Conservation (phyloP, 2,113 vertebrate species). For the Nannobrachium achirus region DNA sequence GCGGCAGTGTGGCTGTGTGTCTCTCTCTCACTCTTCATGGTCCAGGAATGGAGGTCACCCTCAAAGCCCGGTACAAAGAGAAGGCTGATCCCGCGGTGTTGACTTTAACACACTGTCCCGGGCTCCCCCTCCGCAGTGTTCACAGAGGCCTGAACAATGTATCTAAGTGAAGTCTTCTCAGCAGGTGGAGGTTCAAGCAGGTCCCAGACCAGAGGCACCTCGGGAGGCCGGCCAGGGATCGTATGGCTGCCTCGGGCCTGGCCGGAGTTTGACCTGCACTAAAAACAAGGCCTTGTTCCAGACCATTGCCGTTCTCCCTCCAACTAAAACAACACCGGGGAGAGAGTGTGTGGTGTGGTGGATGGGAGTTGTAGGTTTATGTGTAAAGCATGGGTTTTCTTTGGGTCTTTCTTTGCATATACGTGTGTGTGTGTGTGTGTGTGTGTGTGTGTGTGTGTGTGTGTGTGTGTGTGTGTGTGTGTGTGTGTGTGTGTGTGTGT, state of each 20-base stretch:
- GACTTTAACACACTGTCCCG: conserved; percentile 82
- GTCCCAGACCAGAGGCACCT: conserved; percentile 88
- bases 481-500: not conserved
- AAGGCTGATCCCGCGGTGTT: conserved; percentile 70
- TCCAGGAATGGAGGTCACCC: conserved; percentile 68
- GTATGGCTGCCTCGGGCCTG: conserved; percentile 85
- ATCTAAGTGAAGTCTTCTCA: conserved; percentile 91
- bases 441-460: conserved; percentile 45
- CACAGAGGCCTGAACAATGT: conserved; percentile 85
- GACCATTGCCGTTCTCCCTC: conserved; percentile 84
- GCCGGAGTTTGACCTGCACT: conserved; percentile 90
- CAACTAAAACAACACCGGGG: conserved; percentile 86
- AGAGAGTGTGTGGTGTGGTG: conserved; percentile 54
- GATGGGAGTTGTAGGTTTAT: conserved; percentile 35
- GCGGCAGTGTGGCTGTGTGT: conserved; percentile 48
- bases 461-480: conserved; percentile 15
- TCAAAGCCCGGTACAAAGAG: conserved; percentile 70
- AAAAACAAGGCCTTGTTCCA: conserved; percentile 84
- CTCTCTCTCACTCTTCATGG: conserved; percentile 52
- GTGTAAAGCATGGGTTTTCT: conserved; percentile 16
- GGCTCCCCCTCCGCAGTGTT: conserved; percentile 73
- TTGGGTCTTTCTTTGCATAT: conserved; percentile 13
- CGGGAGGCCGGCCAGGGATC: conserved; percentile 85
- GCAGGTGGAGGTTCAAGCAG: conserved; percentile 95
- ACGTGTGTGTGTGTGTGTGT: conserved; percentile 21